A percentile compares a stretch with the other conserved stretches of the same genome.
phyloP scores from a whole-genome alignment of 2,113 vertebrate genomes.

The Hucho hucho region DNA sequence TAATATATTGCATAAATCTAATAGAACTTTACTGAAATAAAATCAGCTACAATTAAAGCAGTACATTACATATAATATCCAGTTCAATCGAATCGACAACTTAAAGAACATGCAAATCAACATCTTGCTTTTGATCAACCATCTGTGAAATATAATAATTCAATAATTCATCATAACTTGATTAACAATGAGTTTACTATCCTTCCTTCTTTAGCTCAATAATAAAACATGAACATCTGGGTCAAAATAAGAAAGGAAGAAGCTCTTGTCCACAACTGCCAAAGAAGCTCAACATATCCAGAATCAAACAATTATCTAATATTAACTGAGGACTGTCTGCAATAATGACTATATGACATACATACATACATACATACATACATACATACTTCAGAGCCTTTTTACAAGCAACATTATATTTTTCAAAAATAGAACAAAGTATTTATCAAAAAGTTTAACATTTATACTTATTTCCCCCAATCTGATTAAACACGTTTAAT shows the following conservation, averaged over 20 bases:
- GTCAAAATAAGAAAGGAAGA: not conserved
- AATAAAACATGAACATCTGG: constrained; percentile 22
- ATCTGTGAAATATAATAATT: not conserved
- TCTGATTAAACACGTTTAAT: constrained; percentile 14
- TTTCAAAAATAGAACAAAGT: constrained; percentile 70
- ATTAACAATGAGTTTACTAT: not conserved
- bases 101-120: constrained; percentile 68
- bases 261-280: constrained; percentile 37
- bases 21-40: constrained; percentile 85
- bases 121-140: constrained; percentile 35
- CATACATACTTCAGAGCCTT: constrained; percentile 52
- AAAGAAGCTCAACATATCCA: constrained; percentile 53
- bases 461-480: constrained; percentile 51
- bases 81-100: constrained; percentile 60
- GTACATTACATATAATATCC: constrained; percentile 83
- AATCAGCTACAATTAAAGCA: constrained; percentile 92
- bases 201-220: not conserved
- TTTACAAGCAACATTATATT: constrained; percentile 50
- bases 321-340: not conserved
- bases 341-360: constrained; percentile 48
- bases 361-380: too few species aligned
- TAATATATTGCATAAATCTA: constrained; percentile 82
- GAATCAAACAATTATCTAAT: constrained; percentile 42
- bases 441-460: constrained; percentile 65
- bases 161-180: not conserved